Evolutionary conservation across 2,113 vertebrate species (phyloP), one percentile per base, ranked within the genome.

Genomic region (Peromyscus polionotus): DNA sequence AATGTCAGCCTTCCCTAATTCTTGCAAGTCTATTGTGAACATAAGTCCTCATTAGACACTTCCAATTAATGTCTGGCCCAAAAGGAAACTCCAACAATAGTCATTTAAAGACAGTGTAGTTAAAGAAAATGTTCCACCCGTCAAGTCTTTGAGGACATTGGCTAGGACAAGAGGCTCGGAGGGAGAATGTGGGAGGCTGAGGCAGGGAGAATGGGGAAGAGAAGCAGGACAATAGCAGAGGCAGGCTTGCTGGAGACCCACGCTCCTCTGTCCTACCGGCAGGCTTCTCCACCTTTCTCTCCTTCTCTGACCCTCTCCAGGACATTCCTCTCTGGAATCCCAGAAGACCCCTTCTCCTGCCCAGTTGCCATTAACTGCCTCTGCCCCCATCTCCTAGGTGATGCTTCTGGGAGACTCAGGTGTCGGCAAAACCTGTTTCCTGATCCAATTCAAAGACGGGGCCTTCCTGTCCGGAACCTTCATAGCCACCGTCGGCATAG

Each of bases 401-500:
- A 99, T 99, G 99, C 99, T 99, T 98, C 99, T 99, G 96, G 99
- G 99, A 98, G 99, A 99, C 98, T 99, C 99, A 0, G 99, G 99
- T 17, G 99, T 99, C 98, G 99, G 99, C 97, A 99, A 99, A 99
- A 99, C 99, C 92, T 99, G 99, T 98, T 98, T 99, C 98, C 99
- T 99, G 98, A 99, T 99, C 98, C 99, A 99, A 97, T 99, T 99
- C 99, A 99, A 99, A 99, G 99, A 99, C 0, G 99, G 99, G 77
- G 99, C 99, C 95, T 99, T 99, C 99, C 99, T 99, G 97, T 99
- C 99, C 97, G 98, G 99, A 98, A 99, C 99, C 98, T 99, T 99
- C 99, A 99, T 99, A 97, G 99, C 99, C 99, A 99, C 99, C 83
- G 99, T 99, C 97, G 99, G 99, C 99, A 99, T 99, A 99, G 99